A percentile compares a stretch with the other conserved stretches of the same genome.
Evolutionary conservation across 53 echinoderm and acorn worm genomes (phyloP).

Genomic region (Astropecten irregularis): DNA sequence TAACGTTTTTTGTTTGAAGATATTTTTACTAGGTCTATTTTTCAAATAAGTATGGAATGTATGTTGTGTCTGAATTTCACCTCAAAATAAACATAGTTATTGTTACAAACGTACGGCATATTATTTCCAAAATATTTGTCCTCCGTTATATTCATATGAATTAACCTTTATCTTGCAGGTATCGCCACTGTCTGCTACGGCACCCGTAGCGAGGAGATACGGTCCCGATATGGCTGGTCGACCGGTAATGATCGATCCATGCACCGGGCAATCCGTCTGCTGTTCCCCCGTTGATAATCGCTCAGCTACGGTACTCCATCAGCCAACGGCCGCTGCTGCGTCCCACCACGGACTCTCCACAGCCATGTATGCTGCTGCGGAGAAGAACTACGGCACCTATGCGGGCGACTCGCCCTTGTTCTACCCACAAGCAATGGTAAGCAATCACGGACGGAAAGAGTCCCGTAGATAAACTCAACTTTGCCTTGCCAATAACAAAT

Average conservation of each 20-base stretch:
- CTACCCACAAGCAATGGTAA: constrained; percentile 78
- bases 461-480: no score
- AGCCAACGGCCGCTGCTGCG: constrained; percentile 15
- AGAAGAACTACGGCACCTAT: constrained; percentile 66
- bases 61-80: no score
- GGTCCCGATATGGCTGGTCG: constrained; percentile 31
- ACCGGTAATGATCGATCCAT: constrained; percentile 38
- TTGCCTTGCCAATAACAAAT: no score
- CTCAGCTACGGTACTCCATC: constrained; percentile 72
- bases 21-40: no score
- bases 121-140: no score
- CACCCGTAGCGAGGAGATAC: neutral
- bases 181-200: constrained; percentile 20
- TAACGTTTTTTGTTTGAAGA: no score
- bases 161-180: no score
- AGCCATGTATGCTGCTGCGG: constrained; percentile 71
- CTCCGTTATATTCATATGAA: no score
- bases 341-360: constrained; percentile 65
- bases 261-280: constrained; percentile 71
- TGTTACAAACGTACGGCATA: no score
- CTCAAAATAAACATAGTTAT: no score
- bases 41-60: no score
- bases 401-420: constrained; percentile 69
- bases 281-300: constrained; percentile 74
- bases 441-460: neutral